Evolutionary conservation across 1,140 invertebrate species (phyloP).

Genomic region (Micrasema longulum): DNA sequence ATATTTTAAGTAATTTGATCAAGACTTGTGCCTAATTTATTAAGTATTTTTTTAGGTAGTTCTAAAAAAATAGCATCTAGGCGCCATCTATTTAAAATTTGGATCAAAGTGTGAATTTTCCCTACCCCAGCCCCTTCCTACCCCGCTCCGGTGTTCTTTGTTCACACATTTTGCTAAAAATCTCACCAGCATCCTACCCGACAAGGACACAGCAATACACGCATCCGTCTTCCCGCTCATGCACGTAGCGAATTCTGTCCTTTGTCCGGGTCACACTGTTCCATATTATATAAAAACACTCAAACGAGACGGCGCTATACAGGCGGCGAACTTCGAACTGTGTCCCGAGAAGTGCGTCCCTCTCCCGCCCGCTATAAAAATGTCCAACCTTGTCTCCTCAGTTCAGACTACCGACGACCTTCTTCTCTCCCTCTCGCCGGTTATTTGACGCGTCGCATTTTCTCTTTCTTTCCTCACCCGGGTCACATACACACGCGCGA

Average conservation of each 20-base stretch:
- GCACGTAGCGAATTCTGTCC: conserved; percentile 28
- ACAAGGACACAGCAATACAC: conserved; percentile 12
- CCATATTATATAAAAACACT: conserved; percentile 3
- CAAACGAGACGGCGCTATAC: conserved; percentile 29
- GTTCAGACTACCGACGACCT: conserved; percentile 37
- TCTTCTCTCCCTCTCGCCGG: conserved; percentile 34
- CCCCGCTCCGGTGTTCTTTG: background rate
- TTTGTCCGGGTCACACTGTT: conserved; percentile 27
- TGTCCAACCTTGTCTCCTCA: conserved; percentile 41
- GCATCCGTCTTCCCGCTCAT: background rate
- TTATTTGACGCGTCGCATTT: conserved; percentile 20
- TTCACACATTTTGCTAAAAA: conserved; percentile 23
- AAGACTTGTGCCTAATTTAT: too few relatives aligned
- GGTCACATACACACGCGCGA: conserved; percentile 19
- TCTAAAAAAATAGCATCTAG: background rate
- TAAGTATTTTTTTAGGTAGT: too few relatives aligned
- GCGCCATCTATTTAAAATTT: conserved; percentile 4
- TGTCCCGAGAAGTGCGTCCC: background rate
- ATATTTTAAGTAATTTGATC: too few relatives aligned
- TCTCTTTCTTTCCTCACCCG: conserved; percentile 33
- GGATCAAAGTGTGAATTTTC: background rate
- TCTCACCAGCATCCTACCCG: background rate
- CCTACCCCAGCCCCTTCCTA: background rate
- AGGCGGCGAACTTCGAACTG: conserved; percentile 21
- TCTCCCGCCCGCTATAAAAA: conserved; percentile 30